A percentile compares a stretch with the other conserved stretches of the same genome.
Evolutionary conservation across 2,113 vertebrate species (phyloP).

Genomic region (Malurus alboscapulatus): DNA sequence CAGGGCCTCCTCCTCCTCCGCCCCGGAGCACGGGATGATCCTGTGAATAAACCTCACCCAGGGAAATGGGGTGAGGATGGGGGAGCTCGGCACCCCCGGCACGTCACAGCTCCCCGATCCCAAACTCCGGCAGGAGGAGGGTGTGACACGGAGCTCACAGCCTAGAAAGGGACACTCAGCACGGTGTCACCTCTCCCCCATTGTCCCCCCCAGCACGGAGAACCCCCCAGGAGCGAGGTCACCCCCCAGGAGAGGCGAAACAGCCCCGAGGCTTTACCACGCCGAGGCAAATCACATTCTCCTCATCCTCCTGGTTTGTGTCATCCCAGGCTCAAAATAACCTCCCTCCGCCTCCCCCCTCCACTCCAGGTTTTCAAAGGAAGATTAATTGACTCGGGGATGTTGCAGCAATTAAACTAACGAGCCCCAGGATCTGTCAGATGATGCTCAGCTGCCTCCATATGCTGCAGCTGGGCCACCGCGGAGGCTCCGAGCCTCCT

Average conservation of each 20-base stretch:
- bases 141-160: neutral
- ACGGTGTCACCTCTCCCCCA: neutral
- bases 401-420: constrained; percentile 21
- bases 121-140: neutral
- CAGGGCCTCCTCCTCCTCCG: neutral
- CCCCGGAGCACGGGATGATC: neutral
- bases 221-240: neutral
- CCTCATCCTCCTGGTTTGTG: constrained; percentile 9
- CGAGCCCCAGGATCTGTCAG: neutral
- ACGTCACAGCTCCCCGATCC: neutral
- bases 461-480: constrained; percentile 31
- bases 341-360: neutral
- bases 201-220: rapidly evolving
- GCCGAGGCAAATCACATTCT: neutral
- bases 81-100: neutral
- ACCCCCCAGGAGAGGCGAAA: neutral
- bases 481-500: neutral
- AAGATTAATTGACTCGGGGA: constrained; percentile 38
- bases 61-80: rapidly evolving
- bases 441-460: constrained; percentile 40
- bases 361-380: constrained; percentile 34
- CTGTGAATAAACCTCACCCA: neutral
- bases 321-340: constrained; percentile 22
- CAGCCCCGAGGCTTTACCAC: neutral
- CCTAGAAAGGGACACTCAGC: neutral